A percentile compares a stretch with the other conserved stretches of the same genome.
These are phyloP conservation scores for Thereva unica DNA, from an alignment of 2,888 invertebrate genomes.

Conservation along the genomic window DNA sequence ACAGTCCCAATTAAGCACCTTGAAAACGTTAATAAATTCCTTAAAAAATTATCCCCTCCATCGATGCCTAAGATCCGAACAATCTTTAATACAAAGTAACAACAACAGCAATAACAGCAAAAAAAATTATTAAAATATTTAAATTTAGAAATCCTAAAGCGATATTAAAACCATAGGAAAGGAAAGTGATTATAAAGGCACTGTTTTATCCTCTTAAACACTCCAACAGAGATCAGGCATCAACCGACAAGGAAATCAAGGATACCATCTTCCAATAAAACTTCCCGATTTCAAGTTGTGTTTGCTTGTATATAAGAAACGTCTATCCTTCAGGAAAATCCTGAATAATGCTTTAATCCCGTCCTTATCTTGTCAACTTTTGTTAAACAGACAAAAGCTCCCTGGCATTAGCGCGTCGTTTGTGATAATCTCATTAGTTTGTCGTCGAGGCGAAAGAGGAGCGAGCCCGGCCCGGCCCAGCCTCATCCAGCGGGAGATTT, in stretches of 20 bases:
- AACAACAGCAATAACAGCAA: too few species aligned
- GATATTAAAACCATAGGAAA: too few species aligned
- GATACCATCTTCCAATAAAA: constrained; percentile 20
- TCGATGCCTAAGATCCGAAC: too few species aligned
- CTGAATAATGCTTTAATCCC: constrained; percentile 41
- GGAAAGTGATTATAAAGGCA: too few species aligned
- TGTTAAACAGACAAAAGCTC: constrained; percentile 42
- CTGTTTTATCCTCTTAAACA: constrained; percentile 6
- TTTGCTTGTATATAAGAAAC: constrained; percentile 21
- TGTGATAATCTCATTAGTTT: constrained; percentile 37
- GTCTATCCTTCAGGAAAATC: constrained; percentile 36
- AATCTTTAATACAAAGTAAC: too few species aligned
- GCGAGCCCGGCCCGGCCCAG: neutral
- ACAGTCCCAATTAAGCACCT: too few species aligned
- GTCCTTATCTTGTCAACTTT: constrained; percentile 43
- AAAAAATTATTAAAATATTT: too few species aligned
- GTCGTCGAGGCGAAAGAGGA: constrained; percentile 8
- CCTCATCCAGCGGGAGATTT: neutral
- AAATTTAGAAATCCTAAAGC: too few species aligned
- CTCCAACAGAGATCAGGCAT: constrained; percentile 1
- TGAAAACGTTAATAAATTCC: too few species aligned
- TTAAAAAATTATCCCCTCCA: too few species aligned
- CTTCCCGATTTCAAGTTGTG: constrained; percentile 29
- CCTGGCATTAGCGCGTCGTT: constrained; percentile 41
- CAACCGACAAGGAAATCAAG: neutral